Conservation (phyloP, 2,113 vertebrate species). For the Corynorhinus townsendii region DNA sequence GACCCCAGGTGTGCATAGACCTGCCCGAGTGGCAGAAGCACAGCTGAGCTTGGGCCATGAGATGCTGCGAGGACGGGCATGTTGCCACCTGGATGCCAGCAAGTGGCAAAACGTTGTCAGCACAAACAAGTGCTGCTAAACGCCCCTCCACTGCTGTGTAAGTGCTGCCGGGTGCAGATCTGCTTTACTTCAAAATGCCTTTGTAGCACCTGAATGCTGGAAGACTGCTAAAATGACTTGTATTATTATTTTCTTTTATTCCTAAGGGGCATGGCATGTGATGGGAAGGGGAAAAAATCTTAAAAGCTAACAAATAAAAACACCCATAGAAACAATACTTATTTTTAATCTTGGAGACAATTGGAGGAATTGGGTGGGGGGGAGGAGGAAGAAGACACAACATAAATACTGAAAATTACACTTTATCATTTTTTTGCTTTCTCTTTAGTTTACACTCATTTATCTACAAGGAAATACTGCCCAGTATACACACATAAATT, state of each 20-base stretch:
- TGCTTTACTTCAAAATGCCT: conserved; percentile 7
- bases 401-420: conserved; percentile 54
- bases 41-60: conserved; percentile 84
- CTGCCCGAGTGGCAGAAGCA: conserved; percentile 77
- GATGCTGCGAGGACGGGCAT: conserved; percentile 82
- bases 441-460: conserved; percentile 1
- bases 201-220: background rate
- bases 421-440: conserved; percentile 23
- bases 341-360: conserved; percentile 67
- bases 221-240: background rate
- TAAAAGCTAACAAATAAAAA: conserved; percentile 65
- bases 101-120: conserved; percentile 64
- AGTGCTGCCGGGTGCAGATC: background rate
- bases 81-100: conserved; percentile 78
- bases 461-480: background rate
- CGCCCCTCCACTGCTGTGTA: conserved; percentile 22
- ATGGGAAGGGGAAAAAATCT: background rate
- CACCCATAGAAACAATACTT: conserved; percentile 49
- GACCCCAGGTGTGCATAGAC: conserved; percentile 86
- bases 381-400: conserved; percentile 47
- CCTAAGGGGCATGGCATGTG: background rate
- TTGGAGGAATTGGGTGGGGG: conserved; percentile 64
- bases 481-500: background rate
- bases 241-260: background rate
- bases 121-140: conserved; percentile 59